Conservation (phyloP, 2,888 invertebrate genomes). For the Nomada hirtipes region DNA sequence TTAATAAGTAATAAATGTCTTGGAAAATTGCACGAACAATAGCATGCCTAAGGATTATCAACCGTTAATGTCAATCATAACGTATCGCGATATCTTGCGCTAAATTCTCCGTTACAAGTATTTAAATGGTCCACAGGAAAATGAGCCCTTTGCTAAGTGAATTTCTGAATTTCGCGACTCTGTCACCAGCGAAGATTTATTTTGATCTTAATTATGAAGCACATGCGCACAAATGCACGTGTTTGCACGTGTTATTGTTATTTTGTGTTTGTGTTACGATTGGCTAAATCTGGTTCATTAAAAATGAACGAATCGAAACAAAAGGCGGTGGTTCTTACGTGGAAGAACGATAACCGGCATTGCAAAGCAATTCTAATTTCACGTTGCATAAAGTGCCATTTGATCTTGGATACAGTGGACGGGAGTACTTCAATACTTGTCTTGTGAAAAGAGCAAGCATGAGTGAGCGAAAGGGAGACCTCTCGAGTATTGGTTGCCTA, state of each 20-base stretch:
- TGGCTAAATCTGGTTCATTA: background rate
- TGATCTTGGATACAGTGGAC: slow-evolving; percentile 49
- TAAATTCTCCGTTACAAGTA: background rate
- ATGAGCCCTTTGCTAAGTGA: background rate
- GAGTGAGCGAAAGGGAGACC: slow-evolving; percentile 71
- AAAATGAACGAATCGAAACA: background rate
- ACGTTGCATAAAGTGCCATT: slow-evolving; percentile 43
- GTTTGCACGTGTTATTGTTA: slow-evolving; percentile 57
- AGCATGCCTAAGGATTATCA: background rate
- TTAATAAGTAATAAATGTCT: slow-evolving; percentile 11
- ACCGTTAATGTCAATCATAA: background rate
- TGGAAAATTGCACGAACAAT: background rate
- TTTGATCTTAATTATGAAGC: slow-evolving; percentile 52
- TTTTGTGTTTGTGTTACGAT: slow-evolving; percentile 27
- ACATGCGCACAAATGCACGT: slow-evolving; percentile 58
- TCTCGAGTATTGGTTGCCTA: slow-evolving; percentile 59
- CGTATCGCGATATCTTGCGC: background rate
- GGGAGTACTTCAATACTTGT: slow-evolving; percentile 56
- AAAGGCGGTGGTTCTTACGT: background rate
- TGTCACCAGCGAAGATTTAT: background rate
- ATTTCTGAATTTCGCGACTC: slow-evolving; percentile 1
- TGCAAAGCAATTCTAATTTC: slow-evolving; percentile 50
- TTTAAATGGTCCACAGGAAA: background rate
- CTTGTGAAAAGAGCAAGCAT: slow-evolving; percentile 68
- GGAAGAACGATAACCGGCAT: slow-evolving; percentile 13